Base-by-base conservation (phyloP, 2,797 vertebrate species). In the Muscicapa comitata region DNA sequence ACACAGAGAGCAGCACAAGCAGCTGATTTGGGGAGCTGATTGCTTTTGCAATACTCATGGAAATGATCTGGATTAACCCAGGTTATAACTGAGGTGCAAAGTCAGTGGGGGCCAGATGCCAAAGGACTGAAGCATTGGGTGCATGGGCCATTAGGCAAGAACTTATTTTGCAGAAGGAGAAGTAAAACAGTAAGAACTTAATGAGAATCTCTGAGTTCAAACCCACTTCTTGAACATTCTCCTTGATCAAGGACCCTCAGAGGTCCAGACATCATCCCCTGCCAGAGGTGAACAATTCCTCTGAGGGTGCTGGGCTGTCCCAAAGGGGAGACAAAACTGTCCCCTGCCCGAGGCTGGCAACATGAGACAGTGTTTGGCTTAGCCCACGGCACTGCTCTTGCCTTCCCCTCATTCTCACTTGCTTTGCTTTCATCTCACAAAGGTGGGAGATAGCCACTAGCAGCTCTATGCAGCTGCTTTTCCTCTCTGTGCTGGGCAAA, bases 41-140 rank as follows among this genome's bases (percentile, higher is more conserved):
- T 72, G 83, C 90, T 81, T 80, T 78, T 76, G 82, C 74, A 94
- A 7, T 66, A 75, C 51, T 91, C 73, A 65, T 75, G 74, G 43
- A 84, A 91, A 90, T 57, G 42, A 86, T 70, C 68, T 88, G 57
- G 55, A 86, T 83, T 80, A 83, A 96, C 45, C 53, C 59, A 59
- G 26, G n/a, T 28, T 42, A 50, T 50, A 86, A 59, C 50, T 42
- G 67, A 88, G 59, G 85, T 55, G 51, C 51, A 70, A 94, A 86
- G 79, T 53, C 82, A 91, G 1, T 2, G 29, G 51, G 65, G 68
- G 50, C 40, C 91, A 80, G 57, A 28, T 66, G 50, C 61, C 76
- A 77, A 38, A 82, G 33, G 16, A 7, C 24, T n/a, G n/a, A n/a
- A n/a, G n/a, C n/a, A n/a, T 12, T 9, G 8, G n/a, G 6, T 31